Evolutionary conservation across 2,113 vertebrate species (phyloP).

Genomic region (Tragulus kanchil): DNA sequence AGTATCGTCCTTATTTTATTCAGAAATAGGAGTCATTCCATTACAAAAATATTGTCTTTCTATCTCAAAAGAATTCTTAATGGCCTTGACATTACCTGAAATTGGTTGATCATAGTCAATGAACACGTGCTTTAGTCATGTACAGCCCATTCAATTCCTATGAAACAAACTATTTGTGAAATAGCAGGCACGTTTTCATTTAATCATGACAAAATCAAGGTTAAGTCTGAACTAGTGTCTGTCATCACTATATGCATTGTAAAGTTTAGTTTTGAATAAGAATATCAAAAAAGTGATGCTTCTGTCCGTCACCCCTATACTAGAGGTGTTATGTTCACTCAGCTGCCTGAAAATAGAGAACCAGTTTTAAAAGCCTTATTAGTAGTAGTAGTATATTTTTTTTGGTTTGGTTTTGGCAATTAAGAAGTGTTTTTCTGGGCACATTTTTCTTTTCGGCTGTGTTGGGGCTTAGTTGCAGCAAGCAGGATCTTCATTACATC

Average conservation of each 20-base stretch:
- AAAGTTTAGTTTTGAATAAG: background rate
- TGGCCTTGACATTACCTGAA: background rate
- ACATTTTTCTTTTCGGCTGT: background rate
- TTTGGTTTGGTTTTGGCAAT: background rate
- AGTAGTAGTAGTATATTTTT: background rate
- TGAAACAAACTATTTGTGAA: background rate
- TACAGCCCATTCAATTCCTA: background rate
- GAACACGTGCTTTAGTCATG: background rate
- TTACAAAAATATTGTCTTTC: background rate
- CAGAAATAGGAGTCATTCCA: background rate
- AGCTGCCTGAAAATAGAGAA: background rate
- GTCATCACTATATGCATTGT: background rate
- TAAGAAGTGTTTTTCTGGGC: background rate
- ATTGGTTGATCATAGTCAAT: background rate
- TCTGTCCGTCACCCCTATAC: background rate
- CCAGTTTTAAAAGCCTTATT: background rate
- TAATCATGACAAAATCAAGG: background rate
- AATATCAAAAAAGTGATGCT: background rate
- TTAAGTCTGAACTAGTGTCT: background rate
- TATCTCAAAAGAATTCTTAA: background rate
- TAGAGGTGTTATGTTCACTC: background rate
- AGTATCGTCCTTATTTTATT: background rate
- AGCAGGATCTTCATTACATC: fast-evolving
- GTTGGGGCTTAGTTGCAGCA: too few relatives aligned
- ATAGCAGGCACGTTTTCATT: background rate